Conservation (phyloP, 2,113 vertebrate genomes). For the Etheostoma spectabile region DNA sequence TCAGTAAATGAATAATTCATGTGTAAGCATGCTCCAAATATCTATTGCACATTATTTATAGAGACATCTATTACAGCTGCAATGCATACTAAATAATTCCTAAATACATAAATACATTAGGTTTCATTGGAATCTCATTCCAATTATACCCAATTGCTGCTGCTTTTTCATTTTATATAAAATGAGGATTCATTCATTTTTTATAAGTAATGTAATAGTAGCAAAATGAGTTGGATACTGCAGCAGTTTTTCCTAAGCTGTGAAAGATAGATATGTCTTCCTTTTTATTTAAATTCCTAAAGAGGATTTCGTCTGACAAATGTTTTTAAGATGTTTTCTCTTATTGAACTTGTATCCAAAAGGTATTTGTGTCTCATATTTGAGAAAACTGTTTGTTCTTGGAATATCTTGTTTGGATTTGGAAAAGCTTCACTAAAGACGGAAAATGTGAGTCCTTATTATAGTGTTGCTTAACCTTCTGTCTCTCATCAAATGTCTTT, state of each 20-base stretch:
- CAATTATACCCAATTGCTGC: background rate
- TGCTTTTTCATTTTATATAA: background rate
- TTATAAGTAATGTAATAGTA: background rate
- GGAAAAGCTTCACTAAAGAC: background rate
- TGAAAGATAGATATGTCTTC: background rate
- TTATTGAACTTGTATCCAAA: background rate
- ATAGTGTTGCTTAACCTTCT: background rate
- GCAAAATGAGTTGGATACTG: background rate
- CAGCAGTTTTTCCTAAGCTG: background rate
- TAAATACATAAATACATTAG: background rate
- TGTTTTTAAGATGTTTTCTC: background rate
- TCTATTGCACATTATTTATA: conserved; percentile 48
- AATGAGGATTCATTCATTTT: background rate
- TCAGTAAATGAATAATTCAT: conserved; percentile 45
- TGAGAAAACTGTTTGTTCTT: background rate
- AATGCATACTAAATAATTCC: conserved; percentile 17
- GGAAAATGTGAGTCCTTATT: background rate
- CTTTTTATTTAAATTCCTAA: too few species aligned
- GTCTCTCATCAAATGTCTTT: background rate
- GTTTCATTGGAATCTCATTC: conserved; percentile 14
- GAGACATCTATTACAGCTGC: conserved; percentile 39
- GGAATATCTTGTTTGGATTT: background rate
- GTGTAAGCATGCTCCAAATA: conserved; percentile 2
- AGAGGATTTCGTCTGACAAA: too few species aligned
- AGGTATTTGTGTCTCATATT: background rate